Conservation (phyloP, 2,113 vertebrate species). For the Bubo scandiacus region DNA sequence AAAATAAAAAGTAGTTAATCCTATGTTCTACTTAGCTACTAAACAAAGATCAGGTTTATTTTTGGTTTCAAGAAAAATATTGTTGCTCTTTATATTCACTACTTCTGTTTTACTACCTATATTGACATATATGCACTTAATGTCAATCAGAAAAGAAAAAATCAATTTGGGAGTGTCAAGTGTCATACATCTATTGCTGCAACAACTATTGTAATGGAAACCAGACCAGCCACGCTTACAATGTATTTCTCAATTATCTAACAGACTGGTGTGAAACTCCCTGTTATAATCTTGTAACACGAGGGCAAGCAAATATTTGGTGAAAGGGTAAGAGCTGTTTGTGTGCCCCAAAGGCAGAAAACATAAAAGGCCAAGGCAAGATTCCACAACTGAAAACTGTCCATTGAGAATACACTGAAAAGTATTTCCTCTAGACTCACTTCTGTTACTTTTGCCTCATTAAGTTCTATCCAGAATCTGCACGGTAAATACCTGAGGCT, state of each 20-base stretch:
- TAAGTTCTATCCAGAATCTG: not conserved
- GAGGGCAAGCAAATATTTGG: slow-evolving; percentile 13
- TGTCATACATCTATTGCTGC: not conserved
- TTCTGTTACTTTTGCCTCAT: not conserved
- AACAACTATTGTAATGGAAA: not conserved
- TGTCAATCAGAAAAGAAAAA: not conserved
- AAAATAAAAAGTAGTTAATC: not conserved
- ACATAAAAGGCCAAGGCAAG: not conserved
- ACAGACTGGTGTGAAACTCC: not conserved
- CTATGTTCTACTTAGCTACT: not conserved
- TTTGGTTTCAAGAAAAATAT: not conserved
- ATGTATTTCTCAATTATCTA: not conserved
- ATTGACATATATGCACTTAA: not conserved
- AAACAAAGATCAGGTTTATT: not conserved
- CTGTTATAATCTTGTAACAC: not conserved
- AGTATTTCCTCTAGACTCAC: not conserved
- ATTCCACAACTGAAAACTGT: not conserved
- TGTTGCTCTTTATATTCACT: not conserved
- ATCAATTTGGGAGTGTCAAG: not conserved
- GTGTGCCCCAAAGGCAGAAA: not conserved
- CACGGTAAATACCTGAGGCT: not conserved
- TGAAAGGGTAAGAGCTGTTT: not conserved
- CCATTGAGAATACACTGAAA: not conserved
- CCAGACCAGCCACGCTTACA: not conserved
- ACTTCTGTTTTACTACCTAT: not conserved